phyloP scores from a whole-genome alignment of 2,888 invertebrate genomes.

The Eumerus sabulonum region DNA sequence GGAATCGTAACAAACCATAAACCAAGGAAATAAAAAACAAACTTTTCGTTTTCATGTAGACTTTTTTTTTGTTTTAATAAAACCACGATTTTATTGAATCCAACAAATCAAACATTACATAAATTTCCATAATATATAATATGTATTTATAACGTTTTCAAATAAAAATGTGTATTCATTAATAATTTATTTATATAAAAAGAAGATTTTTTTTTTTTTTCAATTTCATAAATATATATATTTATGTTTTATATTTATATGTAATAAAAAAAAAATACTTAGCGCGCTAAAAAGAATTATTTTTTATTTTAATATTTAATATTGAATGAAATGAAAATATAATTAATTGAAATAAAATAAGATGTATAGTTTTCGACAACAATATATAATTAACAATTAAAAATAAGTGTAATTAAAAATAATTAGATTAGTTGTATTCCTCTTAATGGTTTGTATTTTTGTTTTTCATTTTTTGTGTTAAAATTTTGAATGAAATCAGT shows the following conservation, averaged over 20 bases:
- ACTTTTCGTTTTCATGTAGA: constrained; percentile 65
- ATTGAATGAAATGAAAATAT: constrained; percentile 67
- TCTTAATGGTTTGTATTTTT: constrained; percentile 31
- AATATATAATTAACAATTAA: constrained; percentile 60
- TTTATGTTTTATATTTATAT: constrained; percentile 58
- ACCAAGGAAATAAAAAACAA: constrained; percentile 62
- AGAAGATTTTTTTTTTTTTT: constrained; percentile 47
- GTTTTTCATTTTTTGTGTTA: constrained; percentile 29
- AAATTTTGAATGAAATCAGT: constrained; percentile 69
- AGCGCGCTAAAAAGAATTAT: constrained; percentile 45
- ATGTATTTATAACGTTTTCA: constrained; percentile 63
- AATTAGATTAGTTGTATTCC: constrained; percentile 35
- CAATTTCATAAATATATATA: constrained; percentile 54
- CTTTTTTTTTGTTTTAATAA: constrained; percentile 72
- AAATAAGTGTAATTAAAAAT: constrained; percentile 31
- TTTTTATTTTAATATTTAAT: constrained; percentile 31
- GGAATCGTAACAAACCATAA: constrained; percentile 72
- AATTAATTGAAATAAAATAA: constrained; percentile 70
- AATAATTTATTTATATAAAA: constrained; percentile 58
- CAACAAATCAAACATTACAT: constrained; percentile 75
- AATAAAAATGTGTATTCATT: constrained; percentile 69
- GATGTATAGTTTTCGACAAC: constrained; percentile 50
- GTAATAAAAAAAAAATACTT: constrained; percentile 62
- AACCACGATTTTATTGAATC: constrained; percentile 74
- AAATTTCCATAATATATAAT: constrained; percentile 71